Evolutionary conservation across 2,888 invertebrate genomes (phyloP), one percentile per base, ranked within the genome.

Genomic region (Cepaea hortensis): DNA sequence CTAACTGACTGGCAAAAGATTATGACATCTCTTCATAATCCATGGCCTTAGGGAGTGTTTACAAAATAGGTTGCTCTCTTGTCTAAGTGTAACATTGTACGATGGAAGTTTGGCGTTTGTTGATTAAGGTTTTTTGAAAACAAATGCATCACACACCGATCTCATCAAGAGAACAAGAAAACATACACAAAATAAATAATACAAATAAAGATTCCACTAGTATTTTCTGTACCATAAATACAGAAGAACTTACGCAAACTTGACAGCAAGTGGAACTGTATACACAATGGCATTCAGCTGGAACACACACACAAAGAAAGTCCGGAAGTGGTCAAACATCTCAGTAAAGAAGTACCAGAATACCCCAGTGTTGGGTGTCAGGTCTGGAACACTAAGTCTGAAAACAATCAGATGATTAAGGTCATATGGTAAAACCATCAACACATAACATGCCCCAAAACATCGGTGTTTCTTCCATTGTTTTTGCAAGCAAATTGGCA

Each of bases 331-430:
- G 92, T 99, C 99, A 95, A 99, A 99, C 98, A 99, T 98, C 96
- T 99, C 99, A 0, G 98, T 99, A 95, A 99, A 99, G 95, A 99
- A 99, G 94, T 99, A 99, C 99, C 99, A 99, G 95, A 99, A 99
- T 2, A 99, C 95, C 0, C 99, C 99, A 91, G 98, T 97, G 94
- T 99, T 99, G 50, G 99, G 99, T 91, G 97, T 97, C 89, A 99
- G 95, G 94, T 99, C 99, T 3, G 98, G 97, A 84, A 98, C 98
- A 35, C 96, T 96, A 90, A 98, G 96, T 93, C 98, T 98, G 95
- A 94, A 93, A 92, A 35, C 50, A 77, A 84, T 79, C 81, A 70
- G 77, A 77, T 11, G 55, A 9, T 55, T 6, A 55, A 55, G 11
- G 0, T 6, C 6, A 55, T 55, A 6, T 55, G 55, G 6, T 55